Percentiles rank a stretch among this genome's conserved stretches.
Evolutionary conservation across 2,797 vertebrate species (phyloP).

Genomic region (Amazonetta brasiliensis): DNA sequence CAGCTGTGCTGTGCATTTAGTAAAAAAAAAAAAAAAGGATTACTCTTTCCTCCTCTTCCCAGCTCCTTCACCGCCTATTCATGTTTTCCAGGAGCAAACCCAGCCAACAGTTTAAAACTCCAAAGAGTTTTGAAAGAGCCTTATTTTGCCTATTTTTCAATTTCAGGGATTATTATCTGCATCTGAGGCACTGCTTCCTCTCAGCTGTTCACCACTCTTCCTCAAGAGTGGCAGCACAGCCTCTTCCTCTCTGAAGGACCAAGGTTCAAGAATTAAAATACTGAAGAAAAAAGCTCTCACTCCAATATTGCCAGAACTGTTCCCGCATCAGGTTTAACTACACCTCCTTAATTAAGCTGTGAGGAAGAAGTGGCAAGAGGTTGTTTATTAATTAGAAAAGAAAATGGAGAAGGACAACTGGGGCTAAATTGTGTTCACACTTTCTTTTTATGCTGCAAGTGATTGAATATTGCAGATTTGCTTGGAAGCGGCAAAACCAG

Average conservation of each 20-base stretch:
- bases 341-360: background rate
- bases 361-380: background rate
- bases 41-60: background rate
- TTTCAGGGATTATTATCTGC: background rate
- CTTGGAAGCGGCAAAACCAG: background rate
- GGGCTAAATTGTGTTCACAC: background rate
- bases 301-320: background rate
- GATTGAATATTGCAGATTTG: background rate
- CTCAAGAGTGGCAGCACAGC: too few species aligned
- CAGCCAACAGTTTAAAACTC: background rate
- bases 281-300: background rate
- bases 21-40: background rate
- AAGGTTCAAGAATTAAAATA: background rate
- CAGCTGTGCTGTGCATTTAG: background rate
- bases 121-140: background rate
- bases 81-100: background rate
- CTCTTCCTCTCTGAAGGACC: background rate
- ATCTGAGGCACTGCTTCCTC: rapidly evolving
- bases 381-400: background rate
- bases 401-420: background rate
- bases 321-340: background rate
- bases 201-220: background rate
- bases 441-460: background rate
- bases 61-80: background rate
- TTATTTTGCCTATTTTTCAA: background rate